Base-by-base conservation (phyloP, 2,888 invertebrate genomes). In the Poecilus cupreus region DNA sequence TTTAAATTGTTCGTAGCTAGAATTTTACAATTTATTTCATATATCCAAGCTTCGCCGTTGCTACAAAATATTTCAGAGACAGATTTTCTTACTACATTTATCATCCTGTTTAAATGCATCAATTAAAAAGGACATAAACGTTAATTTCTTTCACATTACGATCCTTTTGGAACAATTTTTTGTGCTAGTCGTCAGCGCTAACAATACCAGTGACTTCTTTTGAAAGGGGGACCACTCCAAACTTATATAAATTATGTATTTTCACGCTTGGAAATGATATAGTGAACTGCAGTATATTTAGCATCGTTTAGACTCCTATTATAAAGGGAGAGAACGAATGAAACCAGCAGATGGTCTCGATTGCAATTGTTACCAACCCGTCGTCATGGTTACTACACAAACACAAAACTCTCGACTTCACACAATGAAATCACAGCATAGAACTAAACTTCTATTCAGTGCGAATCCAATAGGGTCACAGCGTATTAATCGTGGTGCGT, bases 251-350 rank as follows among this genome's bases (percentile, higher is more conserved):
- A 88, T 88, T 88, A 88, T 86, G 84, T 84, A 86, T 86, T 75
- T 88, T 86, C 87, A 87, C 87, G 87, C 86, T 87, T 86, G 84
- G 87, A 86, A 88, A 88, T 88, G 87, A 88, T 88, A 88, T 86
- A 87, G 76, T 82, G 81, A 76, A 74, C 68, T 24, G 46, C 77
- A 87, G 87, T 88, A 87, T 88, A 88, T 88, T 88, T 88, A 88
- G 88, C 88, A 86, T 86, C 88, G 87, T 88, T 88, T 88, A 88
- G 85, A 84, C 86, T 85, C 86, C 86, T 86, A 88, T 88, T 86
- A 86, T 82, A 86, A 85, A 85, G 85, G 85, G 85, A 85, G 2
- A 32, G 32, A 6, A 2, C 87, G 87, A 86, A 88, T 87, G 86
- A 87, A 86, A 85, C 85, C 83, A 86, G 88, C 88, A 88, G 88